Base-by-base conservation (phyloP, 2,797 vertebrate genomes). In the Cheracebus regulus region DNA sequence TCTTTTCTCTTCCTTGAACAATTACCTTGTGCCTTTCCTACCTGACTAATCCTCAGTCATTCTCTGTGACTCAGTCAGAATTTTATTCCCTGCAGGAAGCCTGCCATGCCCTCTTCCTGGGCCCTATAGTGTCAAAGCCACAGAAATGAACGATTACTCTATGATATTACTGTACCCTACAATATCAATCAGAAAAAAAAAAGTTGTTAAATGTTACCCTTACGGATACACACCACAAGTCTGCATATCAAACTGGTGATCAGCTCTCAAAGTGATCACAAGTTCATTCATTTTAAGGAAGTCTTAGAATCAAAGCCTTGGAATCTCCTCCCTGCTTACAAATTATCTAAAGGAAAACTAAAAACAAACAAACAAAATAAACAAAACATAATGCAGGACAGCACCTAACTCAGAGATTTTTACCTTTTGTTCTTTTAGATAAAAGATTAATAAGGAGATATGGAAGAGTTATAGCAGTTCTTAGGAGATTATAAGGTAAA, bases 151-250 rank as follows among this genome's bases (percentile, higher is more conserved):
- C 50, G 48, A 41, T 75, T 19, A 39, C 11, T 67, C 13, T 30
- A 30, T 86, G 22, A 36, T 41, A 58, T 67, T 55, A 89, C 44
- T 72, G 4, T 1, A 61, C 4, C 28, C 58, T 88, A 48, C 50
- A 89, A 57, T 61, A 58, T 11, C 72, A 88, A 96, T 64, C 55
- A 85, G 46, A 82, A 92, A 78, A 52, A 88, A 88, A 89, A 58
- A 33, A 39, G 88, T 17, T 67, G 64, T 82, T 82, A 61, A 79
- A 41, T 78, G 20, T 46, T 67, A 83, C 28, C 20, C 10, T 46
- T 19, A 4, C 5, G 52, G n/a, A 94, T 41, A 57, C 14, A 46
- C 7, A 75, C 5, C 12, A 24, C 24, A 76, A 39, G 5, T 88
- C 17, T 92, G 39, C 5, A 8, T 33, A 57, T 83, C 36, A 41